Conservation (phyloP, 2,797 vertebrate genomes). For the Artibeus jamaicensis region DNA sequence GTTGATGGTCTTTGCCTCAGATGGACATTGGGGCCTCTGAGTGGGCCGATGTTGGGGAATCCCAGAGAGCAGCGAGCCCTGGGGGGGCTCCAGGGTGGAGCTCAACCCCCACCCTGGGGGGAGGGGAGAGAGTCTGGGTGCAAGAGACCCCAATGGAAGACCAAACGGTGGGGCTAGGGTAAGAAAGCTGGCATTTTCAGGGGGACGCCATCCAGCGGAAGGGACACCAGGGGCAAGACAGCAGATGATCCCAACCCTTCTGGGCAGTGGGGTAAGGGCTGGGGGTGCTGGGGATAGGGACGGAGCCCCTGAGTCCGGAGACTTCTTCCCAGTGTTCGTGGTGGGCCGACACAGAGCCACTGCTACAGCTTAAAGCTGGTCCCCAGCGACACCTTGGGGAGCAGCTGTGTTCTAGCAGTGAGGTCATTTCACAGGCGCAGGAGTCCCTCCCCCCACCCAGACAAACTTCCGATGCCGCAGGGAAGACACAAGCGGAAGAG, state of each 20-base stretch:
- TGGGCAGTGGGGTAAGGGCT: too few relatives aligned
- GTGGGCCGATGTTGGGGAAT: background rate
- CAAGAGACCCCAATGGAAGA: background rate
- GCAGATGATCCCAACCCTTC: background rate
- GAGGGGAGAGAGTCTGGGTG: background rate
- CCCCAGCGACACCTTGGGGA: background rate
- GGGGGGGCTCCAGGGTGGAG: background rate
- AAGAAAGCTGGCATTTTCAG: background rate
- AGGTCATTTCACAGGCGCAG: background rate
- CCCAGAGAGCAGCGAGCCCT: background rate
- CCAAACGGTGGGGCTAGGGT: background rate
- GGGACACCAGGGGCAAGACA: background rate
- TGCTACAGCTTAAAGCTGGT: background rate
- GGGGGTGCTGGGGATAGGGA: fast-evolving
- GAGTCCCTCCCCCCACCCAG: too few relatives aligned
- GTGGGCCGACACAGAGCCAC: fast-evolving
- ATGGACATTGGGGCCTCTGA: background rate
- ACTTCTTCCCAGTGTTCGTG: background rate
- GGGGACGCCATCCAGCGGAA: background rate
- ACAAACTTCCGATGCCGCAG: background rate
- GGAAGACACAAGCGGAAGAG: background rate
- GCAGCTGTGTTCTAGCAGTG: background rate
- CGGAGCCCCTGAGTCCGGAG: fast-evolving
- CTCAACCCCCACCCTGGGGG: background rate
- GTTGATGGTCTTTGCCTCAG: too few relatives aligned